Evolutionary conservation across 2,888 invertebrate genomes (phyloP).

Genomic region (Dynastes maya): DNA sequence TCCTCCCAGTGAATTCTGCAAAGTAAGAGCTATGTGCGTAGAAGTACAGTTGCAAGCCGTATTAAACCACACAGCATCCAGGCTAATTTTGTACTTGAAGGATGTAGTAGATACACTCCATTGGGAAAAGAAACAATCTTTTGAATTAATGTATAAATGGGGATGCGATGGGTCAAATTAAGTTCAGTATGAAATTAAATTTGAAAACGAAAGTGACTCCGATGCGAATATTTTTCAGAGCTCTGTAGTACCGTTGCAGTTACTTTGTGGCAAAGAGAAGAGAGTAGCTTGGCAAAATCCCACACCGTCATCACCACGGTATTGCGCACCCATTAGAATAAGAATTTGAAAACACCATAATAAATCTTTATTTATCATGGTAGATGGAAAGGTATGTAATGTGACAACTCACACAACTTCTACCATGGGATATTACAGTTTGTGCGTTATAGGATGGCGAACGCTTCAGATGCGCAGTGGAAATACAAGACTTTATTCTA

Average conservation of each 20-base stretch:
- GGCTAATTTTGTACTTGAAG: conserved; percentile 17
- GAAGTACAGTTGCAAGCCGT: conserved; percentile 56
- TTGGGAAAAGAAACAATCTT: conserved; percentile 46
- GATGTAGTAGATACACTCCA: conserved; percentile 14
- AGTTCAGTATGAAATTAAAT: too few species aligned
- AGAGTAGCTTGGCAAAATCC: conserved; percentile 24
- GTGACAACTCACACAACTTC: too few species aligned
- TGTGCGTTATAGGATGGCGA: too few species aligned
- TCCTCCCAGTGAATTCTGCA: conserved; percentile 42
- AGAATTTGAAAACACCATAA: too few species aligned
- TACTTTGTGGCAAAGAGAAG: background rate
- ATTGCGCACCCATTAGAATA: background rate
- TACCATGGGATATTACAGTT: too few species aligned
- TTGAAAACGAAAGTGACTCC: background rate
- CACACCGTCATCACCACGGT: conserved; percentile 13
- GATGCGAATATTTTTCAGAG: conserved; percentile 44
- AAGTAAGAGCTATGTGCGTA: conserved; percentile 54
- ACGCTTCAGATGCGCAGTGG: too few species aligned
- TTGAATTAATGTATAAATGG: conserved; percentile 54
- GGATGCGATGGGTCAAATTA: conserved; percentile 46
- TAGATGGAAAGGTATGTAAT: too few species aligned
- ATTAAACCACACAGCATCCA: conserved; percentile 45
- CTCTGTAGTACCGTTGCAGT: conserved; percentile 27
- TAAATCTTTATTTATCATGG: too few species aligned
- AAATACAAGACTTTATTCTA: too few species aligned